Evolutionary conservation across 2,113 vertebrate genomes (phyloP).

Genomic region (Chunga burmeisteri): DNA sequence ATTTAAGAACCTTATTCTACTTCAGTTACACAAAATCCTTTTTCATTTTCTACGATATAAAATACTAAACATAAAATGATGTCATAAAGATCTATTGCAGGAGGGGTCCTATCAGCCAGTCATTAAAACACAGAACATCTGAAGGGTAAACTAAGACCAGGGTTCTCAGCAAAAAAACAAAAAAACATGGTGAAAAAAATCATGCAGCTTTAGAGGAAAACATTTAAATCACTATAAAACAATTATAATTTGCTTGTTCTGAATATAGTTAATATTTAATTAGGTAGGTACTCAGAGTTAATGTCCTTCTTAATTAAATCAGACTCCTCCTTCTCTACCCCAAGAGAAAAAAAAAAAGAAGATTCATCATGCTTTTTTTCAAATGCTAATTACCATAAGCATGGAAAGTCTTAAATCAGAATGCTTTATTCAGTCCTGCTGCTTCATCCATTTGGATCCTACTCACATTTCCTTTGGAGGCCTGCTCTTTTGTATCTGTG

Average conservation of each 20-base stretch:
- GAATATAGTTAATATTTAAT: conserved; percentile 47
- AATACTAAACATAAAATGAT: not conserved
- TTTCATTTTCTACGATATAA: not conserved
- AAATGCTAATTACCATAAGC: conserved; percentile 60
- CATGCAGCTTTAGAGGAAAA: not conserved
- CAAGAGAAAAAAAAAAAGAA: not conserved
- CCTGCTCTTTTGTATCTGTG: conserved; percentile 38
- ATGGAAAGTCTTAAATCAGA: conserved; percentile 53
- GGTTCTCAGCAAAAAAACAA: not conserved
- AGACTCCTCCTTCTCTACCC: conserved; percentile 38
- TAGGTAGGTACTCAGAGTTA: conserved; percentile 21
- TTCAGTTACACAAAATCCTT: not conserved
- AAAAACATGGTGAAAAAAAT: not conserved
- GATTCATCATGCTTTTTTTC: conserved; percentile 33
- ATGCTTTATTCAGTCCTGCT: conserved; percentile 29
- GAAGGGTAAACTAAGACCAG: not conserved
- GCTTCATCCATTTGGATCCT: conserved; percentile 15
- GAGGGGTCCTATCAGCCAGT: not conserved
- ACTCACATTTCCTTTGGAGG: conserved; percentile 32
- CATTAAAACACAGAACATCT: not conserved
- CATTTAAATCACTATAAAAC: conserved; percentile 8
- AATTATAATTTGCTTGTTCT: not conserved
- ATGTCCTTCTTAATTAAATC: conserved; percentile 67
- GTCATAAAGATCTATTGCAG: not conserved
- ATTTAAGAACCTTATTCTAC: not conserved